Evolutionary conservation across 2,888 invertebrate genomes (phyloP).

Genomic region (Eupithecia abbreviata): DNA sequence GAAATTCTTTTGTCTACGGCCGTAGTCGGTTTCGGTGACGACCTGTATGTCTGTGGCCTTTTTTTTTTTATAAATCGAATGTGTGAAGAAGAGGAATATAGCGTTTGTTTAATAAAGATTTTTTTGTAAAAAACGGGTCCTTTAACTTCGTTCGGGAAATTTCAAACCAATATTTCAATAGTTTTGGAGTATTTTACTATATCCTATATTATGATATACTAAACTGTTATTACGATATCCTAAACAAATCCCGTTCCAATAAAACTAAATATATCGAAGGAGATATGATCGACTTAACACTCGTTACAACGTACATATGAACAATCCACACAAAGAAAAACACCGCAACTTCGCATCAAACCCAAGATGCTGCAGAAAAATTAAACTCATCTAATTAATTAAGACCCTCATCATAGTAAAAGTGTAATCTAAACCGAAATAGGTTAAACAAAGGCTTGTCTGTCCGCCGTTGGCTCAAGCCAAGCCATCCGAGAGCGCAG

Average conservation of each 20-base stretch:
- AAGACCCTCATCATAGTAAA: conserved; percentile 70
- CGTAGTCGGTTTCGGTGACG: not conserved
- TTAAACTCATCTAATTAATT: conserved; percentile 69
- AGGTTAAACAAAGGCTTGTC: conserved; percentile 76
- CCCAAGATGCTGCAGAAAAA: conserved; percentile 22
- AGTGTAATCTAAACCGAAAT: conserved; percentile 81
- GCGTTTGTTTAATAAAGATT: not conserved
- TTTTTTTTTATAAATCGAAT: not conserved
- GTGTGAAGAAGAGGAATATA: not conserved
- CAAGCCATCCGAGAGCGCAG: conserved; percentile 42
- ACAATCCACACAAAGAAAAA: not conserved
- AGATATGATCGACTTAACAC: not conserved
- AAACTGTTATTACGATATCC: not conserved
- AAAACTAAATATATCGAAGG: not conserved
- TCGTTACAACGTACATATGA: not conserved
- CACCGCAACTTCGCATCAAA: conserved; percentile 3
- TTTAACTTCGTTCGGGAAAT: no score
- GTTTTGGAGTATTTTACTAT: no score
- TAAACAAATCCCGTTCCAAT: not conserved
- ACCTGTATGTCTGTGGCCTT: not conserved
- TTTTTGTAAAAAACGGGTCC: not conserved
- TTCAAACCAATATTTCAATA: no score
- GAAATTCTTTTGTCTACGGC: conserved; percentile 6
- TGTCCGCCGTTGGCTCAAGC: conserved; percentile 49
- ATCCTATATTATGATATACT: not conserved